Evolutionary conservation across 2,797 vertebrate genomes (phyloP).

Genomic region (Cheirogaleus major): DNA sequence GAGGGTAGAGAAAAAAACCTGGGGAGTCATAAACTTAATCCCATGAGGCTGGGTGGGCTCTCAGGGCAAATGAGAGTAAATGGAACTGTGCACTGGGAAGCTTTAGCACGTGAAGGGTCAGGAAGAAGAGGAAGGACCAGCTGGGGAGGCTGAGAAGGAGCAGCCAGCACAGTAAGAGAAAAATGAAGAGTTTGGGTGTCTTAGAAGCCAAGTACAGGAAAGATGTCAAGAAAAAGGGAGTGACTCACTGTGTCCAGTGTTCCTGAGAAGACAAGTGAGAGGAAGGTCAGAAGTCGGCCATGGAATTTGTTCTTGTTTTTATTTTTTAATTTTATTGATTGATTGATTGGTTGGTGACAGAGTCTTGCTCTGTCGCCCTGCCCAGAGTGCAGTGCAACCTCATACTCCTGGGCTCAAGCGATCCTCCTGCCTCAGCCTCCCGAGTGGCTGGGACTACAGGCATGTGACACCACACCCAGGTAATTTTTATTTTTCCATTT

Average conservation of each 20-base stretch:
- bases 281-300: neutral
- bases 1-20: neutral
- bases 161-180: neutral
- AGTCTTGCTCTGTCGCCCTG: too few relatives aligned
- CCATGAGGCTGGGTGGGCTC: neutral
- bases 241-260: neutral
- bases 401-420: too few relatives aligned
- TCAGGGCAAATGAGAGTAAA: neutral
- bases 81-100: neutral
- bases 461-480: accelerated
- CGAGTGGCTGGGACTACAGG: too few relatives aligned
- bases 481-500: too few relatives aligned
- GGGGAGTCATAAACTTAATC: neutral
- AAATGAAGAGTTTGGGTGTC: neutral
- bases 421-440: too few relatives aligned
- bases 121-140: neutral
- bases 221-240: neutral
- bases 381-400: too few relatives aligned
- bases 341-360: too few relatives aligned
- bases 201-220: neutral
- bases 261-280: neutral
- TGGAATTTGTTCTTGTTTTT: too few relatives aligned
- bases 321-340: too few relatives aligned
- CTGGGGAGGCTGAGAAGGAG: neutral
- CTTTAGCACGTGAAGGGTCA: neutral